Conservation (phyloP, 1,140 invertebrate genomes). For the Scaptomyza hsui region DNA sequence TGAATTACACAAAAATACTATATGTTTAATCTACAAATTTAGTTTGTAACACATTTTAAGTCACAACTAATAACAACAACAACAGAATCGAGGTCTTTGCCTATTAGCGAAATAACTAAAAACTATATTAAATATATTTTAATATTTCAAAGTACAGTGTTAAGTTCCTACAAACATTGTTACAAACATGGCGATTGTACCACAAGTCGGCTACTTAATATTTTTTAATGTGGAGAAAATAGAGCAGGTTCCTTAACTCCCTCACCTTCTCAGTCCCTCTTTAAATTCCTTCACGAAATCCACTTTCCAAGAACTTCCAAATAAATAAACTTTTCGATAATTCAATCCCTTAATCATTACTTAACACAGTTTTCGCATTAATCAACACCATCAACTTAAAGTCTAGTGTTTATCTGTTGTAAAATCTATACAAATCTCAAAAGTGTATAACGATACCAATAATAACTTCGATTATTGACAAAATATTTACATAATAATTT, state of each 20-base stretch:
- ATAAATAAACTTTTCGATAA: background rate
- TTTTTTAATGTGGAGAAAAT: too few species aligned
- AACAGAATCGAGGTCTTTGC: conserved; percentile 69
- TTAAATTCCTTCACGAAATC: too few species aligned
- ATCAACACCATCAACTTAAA: background rate
- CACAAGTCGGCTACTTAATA: conserved; percentile 7
- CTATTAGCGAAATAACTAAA: conserved; percentile 60
- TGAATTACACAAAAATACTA: conserved; percentile 21
- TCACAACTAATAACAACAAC: conserved; percentile 22
- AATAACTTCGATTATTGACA: conserved; percentile 36
- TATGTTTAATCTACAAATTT: conserved; percentile 23
- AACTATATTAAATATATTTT: conserved; percentile 15
- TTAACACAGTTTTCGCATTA: background rate
- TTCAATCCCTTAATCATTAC: background rate
- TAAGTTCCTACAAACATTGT: background rate
- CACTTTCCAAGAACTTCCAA: too few species aligned
- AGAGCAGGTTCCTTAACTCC: too few species aligned
- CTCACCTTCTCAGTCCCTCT: too few species aligned
- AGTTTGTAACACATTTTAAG: conserved; percentile 48
- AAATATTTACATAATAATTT: conserved; percentile 61
- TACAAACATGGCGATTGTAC: too few species aligned
- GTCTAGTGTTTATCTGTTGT: background rate
- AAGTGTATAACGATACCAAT: conserved; percentile 14
- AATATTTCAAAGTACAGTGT: conserved; percentile 30
- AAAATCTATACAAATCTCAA: conserved; percentile 2